Evolutionary conservation across 1,140 invertebrate species (phyloP), one percentile per base, ranked within the genome.

Genomic region (Drosophila bipectinata): DNA sequence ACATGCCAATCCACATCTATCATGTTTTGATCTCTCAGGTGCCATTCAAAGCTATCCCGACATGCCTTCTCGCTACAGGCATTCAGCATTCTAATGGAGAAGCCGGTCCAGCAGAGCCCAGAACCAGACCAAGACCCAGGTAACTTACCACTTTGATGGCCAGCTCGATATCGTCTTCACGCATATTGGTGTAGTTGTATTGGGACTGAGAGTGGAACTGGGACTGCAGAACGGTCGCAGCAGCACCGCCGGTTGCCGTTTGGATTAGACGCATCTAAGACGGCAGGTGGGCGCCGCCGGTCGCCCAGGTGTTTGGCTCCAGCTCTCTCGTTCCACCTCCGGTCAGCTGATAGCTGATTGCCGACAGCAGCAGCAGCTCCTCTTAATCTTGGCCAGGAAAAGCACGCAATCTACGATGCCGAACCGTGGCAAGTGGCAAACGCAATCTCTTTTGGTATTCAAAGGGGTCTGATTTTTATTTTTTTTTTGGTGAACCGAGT

Each of bases 141-240:
- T 45, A 30, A 88, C 83, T 88, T 89, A 88, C 90, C 84, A 96
- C 95, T 95, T 98, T 98, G 91, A 98, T 96, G 93, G 97, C 97
- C 93, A 97, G 95, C 94, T 98, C 97, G 92, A 98, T 94, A 92
- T 97, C 97, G 94, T 98, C 97, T 94, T 97, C 97, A 92, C 96
- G 95, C 96, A 97, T 97, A 72, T 83, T 92, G 53, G 79, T 88
- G 76, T 88, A 88, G 60, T 83, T 88, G 76, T 87, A 87, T 37
- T 87, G 83, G 39, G 81, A 66, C 63, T 84, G 78, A 51, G 78
- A 80, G 61, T 81, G 78, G 62, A 79, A 83, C 81, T 84, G 72
- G 62, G 79, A 83, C 81, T 84, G 72, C 48, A 84, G 81, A 74
- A 80, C 82, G 68, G 78, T 67, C 64, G 82, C 78, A 72, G 83